These are phyloP conservation scores for Drosophila erecta DNA, from an alignment of 1,140 invertebrate species.

Conservation along the genomic window DNA sequence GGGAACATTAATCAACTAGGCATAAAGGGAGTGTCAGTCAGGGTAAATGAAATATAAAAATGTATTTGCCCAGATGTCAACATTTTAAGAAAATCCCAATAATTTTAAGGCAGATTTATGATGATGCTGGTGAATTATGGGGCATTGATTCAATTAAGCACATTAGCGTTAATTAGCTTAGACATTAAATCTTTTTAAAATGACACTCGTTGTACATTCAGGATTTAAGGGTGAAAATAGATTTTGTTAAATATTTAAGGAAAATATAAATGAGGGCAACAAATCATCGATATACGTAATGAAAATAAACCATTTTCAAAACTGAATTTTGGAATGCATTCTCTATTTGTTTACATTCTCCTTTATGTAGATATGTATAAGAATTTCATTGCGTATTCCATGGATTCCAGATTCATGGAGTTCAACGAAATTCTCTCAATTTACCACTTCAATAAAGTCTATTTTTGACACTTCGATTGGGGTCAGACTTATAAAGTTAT, in stretches of 20 bases:
- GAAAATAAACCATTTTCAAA: too few species aligned
- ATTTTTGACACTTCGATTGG: slow-evolving; percentile 24
- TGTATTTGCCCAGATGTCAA: too few species aligned
- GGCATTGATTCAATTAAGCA: neutral
- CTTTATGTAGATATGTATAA: too few species aligned
- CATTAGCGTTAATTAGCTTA: slow-evolving; percentile 5
- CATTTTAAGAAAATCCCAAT: too few species aligned
- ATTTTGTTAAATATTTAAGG: neutral
- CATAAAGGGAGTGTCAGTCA: slow-evolving; percentile 11
- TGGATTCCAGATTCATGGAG: neutral
- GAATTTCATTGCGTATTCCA: neutral
- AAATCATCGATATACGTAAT: neutral
- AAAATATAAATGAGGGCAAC: neutral
- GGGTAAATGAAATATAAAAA: neutral
- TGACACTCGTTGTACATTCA: slow-evolving; percentile 1
- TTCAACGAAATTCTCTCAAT: neutral
- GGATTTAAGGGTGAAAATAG: slow-evolving; percentile 8
- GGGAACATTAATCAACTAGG: neutral
- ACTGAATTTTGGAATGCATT: too few species aligned
- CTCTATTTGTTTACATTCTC: too few species aligned
- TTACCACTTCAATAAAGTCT: slow-evolving; percentile 26
- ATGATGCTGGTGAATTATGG: too few species aligned
- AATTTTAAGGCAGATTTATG: slow-evolving; percentile 18
- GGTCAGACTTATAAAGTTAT: slow-evolving; percentile 41
- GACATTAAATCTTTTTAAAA: slow-evolving; percentile 8